Conservation (phyloP, 2,113 vertebrate genomes). For the Bubalus kerabau region DNA sequence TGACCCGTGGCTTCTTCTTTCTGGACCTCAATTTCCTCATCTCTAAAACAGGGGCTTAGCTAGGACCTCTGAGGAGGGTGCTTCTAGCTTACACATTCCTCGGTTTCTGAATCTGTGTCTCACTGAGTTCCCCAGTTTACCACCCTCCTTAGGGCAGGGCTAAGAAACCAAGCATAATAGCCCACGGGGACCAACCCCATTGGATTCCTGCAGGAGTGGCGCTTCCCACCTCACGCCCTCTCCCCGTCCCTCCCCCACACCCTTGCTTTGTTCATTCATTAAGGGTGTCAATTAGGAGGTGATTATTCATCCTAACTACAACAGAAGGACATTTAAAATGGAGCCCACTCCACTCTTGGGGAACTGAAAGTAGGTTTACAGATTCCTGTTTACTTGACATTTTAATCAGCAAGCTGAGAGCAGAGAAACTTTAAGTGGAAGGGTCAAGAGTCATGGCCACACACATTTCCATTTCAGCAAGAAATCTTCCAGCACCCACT, state of each 20-base stretch:
- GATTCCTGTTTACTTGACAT: conserved; percentile 5
- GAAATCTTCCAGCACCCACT: not conserved
- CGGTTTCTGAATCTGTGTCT: not conserved
- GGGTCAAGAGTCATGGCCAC: not conserved
- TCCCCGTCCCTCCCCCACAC: not conserved
- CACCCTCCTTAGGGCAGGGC: not conserved
- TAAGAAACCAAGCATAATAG: not conserved
- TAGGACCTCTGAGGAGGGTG: not conserved
- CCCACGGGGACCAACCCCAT: not conserved
- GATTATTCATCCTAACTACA: not conserved
- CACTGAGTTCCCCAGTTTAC: not conserved
- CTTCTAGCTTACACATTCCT: not conserved
- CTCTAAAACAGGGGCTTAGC: not conserved
- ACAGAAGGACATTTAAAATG: not conserved
- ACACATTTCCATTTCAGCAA: not conserved
- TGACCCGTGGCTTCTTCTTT: not conserved
- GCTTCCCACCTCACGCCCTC: not conserved
- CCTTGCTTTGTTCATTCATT: not conserved
- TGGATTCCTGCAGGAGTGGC: not conserved
- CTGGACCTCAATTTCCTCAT: not conserved
- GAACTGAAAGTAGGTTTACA: not conserved
- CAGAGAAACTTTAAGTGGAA: not conserved
- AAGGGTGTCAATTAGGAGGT: not conserved
- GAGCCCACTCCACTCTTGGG: not conserved
- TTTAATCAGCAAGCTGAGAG: not conserved